Conservation (phyloP, 2,888 invertebrate species). For the Halictus ligatus region DNA sequence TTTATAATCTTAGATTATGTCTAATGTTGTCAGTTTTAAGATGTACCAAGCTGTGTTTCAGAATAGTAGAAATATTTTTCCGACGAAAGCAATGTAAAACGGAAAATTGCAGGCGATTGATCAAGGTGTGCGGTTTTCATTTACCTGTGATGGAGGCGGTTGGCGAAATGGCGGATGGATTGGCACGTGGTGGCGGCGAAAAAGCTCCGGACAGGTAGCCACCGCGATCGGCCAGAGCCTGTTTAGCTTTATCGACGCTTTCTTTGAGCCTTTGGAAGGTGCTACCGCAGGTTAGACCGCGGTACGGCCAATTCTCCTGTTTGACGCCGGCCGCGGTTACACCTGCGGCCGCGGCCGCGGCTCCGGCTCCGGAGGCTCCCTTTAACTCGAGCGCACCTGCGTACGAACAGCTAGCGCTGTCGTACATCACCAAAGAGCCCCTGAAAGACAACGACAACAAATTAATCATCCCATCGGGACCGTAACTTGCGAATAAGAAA, state of each 20-base stretch:
- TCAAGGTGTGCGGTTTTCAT: constrained; percentile 47
- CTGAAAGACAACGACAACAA: constrained; percentile 68
- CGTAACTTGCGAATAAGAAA: background rate
- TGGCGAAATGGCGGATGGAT: constrained; percentile 81
- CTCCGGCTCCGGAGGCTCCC: constrained; percentile 86
- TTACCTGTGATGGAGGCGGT: constrained; percentile 82
- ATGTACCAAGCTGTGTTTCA: background rate
- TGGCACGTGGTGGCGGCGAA: constrained; percentile 82
- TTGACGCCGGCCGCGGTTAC: constrained; percentile 80
- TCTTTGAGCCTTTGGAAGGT: constrained; percentile 96
- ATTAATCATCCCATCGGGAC: background rate
- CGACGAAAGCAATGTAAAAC: background rate
- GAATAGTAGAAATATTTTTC: background rate
- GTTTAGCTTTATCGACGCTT: constrained; percentile 95
- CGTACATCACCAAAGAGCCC: constrained; percentile 90
- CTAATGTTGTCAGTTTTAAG: background rate
- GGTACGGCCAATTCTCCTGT: constrained; percentile 87
- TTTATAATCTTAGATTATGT: background rate
- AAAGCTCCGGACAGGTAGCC: constrained; percentile 83
- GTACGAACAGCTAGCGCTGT: constrained; percentile 95
- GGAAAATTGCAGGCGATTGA: background rate
- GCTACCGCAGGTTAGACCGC: constrained; percentile 90
- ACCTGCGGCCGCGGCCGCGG: constrained; percentile 82
- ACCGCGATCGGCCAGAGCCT: constrained; percentile 87
- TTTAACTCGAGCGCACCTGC: constrained; percentile 93